Conservation (phyloP, 2,888 invertebrate species). For the Acleris holmiana region DNA sequence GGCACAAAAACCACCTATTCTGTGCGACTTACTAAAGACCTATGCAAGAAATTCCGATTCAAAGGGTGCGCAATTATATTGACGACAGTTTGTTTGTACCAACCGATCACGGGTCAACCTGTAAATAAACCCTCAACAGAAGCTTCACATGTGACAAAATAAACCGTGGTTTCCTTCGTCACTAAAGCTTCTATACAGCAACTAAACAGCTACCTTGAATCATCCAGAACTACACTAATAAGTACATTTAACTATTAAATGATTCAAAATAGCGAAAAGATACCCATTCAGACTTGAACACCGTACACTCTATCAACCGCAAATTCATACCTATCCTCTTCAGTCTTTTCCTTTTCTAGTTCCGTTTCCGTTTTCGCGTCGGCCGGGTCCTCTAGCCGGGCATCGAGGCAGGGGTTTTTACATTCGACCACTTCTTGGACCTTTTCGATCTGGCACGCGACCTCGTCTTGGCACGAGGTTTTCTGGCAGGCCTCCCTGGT, state of each 20-base stretch:
- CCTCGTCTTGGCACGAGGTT: neutral
- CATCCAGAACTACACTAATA: slow-evolving; percentile 6
- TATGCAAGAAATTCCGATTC: no score
- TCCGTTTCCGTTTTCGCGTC: slow-evolving; percentile 56
- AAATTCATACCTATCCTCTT: slow-evolving; percentile 89
- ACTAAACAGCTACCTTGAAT: slow-evolving; percentile 10
- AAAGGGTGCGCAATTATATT: no score
- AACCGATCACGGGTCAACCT: neutral
- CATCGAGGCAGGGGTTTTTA: slow-evolving; percentile 63
- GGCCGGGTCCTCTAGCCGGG: slow-evolving; percentile 44
- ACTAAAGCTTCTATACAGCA: neutral
- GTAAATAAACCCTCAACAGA: no score
- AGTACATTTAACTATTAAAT: slow-evolving; percentile 12
- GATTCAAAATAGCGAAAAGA: slow-evolving; percentile 45
- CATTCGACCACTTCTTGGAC: slow-evolving; percentile 61
- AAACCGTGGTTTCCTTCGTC: neutral
- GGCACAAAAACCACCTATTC: no score
- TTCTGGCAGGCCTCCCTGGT: slow-evolving; percentile 27
- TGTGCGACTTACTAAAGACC: no score
- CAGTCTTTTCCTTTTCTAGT: slow-evolving; percentile 76
- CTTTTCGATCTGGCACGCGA: neutral
- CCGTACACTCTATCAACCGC: slow-evolving; percentile 93
- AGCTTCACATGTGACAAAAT: no score
- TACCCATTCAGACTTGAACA: slow-evolving; percentile 89
- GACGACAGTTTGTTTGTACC: neutral